These are phyloP conservation scores for Oreortyx pictus DNA, from an alignment of 2,797 vertebrate genomes.

Conservation along the genomic window DNA sequence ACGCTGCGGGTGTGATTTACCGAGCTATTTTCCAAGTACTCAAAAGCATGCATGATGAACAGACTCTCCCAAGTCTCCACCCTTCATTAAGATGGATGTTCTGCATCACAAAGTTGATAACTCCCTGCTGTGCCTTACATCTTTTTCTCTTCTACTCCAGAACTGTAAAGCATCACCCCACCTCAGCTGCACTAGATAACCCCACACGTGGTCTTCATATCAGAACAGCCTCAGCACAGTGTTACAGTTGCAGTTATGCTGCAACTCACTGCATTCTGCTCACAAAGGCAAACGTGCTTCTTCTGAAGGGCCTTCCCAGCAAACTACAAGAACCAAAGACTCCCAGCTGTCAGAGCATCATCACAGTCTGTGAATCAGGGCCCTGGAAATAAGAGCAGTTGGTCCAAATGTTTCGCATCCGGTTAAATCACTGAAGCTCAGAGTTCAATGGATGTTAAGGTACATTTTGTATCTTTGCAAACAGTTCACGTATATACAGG, in stretches of 20 bases:
- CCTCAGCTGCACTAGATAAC: neutral
- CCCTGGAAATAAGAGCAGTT: neutral
- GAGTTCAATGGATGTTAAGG: neutral
- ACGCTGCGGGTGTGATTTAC: neutral
- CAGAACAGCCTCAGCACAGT: neutral
- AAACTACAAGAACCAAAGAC: neutral
- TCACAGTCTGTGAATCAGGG: neutral
- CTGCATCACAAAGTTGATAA: neutral
- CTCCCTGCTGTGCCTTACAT: neutral
- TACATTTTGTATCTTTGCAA: neutral
- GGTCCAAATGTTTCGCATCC: neutral
- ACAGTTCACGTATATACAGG: neutral
- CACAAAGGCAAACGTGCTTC: neutral
- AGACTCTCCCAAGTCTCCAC: neutral
- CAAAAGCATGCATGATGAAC: neutral
- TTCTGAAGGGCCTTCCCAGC: neutral
- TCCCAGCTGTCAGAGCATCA: neutral
- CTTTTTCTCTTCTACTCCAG: neutral
- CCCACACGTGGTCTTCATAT: neutral
- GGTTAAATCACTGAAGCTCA: neutral
- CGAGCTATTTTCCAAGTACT: neutral
- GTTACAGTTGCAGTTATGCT: rapidly evolving
- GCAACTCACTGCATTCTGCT: rapidly evolving
- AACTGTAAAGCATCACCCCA: rapidly evolving
- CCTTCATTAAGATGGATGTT: neutral